Evolutionary conservation across 2,888 invertebrate genomes (phyloP), one percentile per base, ranked within the genome.

Genomic region (Habroteleia sp.): DNA sequence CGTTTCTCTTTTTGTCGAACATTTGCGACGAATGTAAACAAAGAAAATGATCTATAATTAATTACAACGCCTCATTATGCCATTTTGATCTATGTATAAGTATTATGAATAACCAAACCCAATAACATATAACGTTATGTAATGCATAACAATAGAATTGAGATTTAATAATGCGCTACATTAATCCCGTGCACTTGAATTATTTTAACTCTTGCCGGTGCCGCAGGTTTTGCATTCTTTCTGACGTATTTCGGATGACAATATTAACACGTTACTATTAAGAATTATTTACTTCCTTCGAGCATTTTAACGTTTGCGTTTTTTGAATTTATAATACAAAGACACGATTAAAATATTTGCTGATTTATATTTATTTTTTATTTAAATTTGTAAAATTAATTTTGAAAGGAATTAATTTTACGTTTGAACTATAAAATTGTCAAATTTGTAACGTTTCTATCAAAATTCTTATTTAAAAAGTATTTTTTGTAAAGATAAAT

Each of bases 101-200:
- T 25, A 25, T 58, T 56, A 58, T 68, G 41, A 48, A 48, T 42
- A 39, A 63, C 42, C 14, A 16, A 41, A 65, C 27, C 25, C 68
- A 48, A 33, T 68, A 58, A 68, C 68, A 56, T 52, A 68, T 48
- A 17, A 10, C 39, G n/a, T 65, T 52, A 23, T 41, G 11, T 52
- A 65, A 52, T 65, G 25, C 25, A 35, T 54, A 65, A 65, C 52
- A 65, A 42, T 56, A 54, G 54, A 5, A 25, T 29, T 44, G 11
- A 10, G 11, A 35, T 13, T 54, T 39, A 25, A 41, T 39, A 58
- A n/a, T 46, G 6, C 5, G 41, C 48, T 41, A n/a, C 46, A 25
- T 41, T 44, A 48, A 48, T 41, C 29, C n/a, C n/a, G 20, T 37
- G 20, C 35, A 35, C 42, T 35, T 29, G 10, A n/a, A n/a, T 35